Base-by-base conservation (phyloP, 2,113 vertebrate species). In the Tachysurus vachellii region DNA sequence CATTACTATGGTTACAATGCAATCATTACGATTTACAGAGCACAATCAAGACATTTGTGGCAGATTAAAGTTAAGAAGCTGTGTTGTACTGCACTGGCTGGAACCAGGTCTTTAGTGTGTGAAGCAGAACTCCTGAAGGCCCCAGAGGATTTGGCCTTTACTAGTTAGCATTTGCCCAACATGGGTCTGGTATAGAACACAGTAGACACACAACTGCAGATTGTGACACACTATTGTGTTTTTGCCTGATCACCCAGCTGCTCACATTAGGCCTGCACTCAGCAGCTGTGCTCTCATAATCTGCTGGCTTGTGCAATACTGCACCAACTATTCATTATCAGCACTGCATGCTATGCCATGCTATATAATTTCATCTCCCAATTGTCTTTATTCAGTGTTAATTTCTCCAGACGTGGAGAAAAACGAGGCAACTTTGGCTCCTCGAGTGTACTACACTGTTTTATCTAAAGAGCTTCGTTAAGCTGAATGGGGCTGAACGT, bases 211-310 rank as follows among this genome's bases (percentile, higher is more conserved):
- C 61, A 36, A 31, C 12, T 53, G 62, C 42, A 62, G 54, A 84
- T 42, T 62, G 61, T 50, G 59, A 71, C 62, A 80, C 62, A 14
- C 76, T 31, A 28, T 80, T 86, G 84, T 88, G 87, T 88, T 82
- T 57, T 82, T 57, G 56, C 66, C 66, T 66, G 79, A 83, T 66
- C 79, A 53, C 79, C 73, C 86, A 87, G 86, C 88, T 87, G 88
- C 80, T 66, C 31, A 11, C 56, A 42, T 70, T 75, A 84, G 82
- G 71, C 54, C 82, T 80, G 77, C 81, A 54, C 81, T 85, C 76
- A 81, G 87, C 89, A 86, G 87, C 87, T 87, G 87, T 86, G 82
- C 68, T 89, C 77, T 66, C 61, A 54, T 87, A 85, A 89, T 88
- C 71, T 87, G 87, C 83, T 90, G 76, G 80, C 83, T 57, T 85